phyloP scores from a whole-genome alignment of 2,888 invertebrate genomes.

The Leptinotarsa haldemani region DNA sequence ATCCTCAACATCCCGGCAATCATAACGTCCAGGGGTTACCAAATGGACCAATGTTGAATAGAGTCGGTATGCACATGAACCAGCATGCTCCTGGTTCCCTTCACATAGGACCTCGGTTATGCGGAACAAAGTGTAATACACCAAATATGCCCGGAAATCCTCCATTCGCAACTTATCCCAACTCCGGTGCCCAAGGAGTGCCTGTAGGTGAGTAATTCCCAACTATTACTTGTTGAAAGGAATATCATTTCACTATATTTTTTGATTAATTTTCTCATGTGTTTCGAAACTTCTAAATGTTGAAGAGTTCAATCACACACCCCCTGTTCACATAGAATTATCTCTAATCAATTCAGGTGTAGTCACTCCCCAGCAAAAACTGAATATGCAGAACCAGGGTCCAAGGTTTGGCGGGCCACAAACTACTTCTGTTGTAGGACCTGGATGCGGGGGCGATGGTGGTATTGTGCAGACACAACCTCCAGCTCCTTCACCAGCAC shows the following conservation, averaged over 20 bases:
- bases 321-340: neutral
- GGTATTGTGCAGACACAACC: constrained; percentile 81
- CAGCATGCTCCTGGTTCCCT: constrained; percentile 67
- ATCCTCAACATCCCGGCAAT: constrained; percentile 53
- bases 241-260: neutral
- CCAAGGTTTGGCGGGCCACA: constrained; percentile 64
- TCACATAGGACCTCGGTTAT: constrained; percentile 72
- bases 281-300: too few species aligned
- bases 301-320: too few species aligned
- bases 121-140: constrained; percentile 69
- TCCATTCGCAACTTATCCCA: constrained; percentile 66
- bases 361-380: constrained; percentile 69
- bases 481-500: constrained; percentile 81
- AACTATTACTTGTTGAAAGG: neutral
- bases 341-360: constrained; percentile 60
- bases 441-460: constrained; percentile 70
- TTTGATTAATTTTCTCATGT: too few species aligned
- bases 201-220: constrained; percentile 60
- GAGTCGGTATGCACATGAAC: constrained; percentile 63
- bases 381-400: constrained; percentile 49
- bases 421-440: constrained; percentile 63
- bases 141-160: constrained; percentile 68
- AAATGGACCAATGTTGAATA: constrained; percentile 81
- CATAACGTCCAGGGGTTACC: constrained; percentile 74
- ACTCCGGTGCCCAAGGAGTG: constrained; percentile 67